Evolutionary conservation across 2,888 invertebrate species (phyloP), one percentile per base, ranked within the genome.

Genomic region (Oxycera nigricornis): DNA sequence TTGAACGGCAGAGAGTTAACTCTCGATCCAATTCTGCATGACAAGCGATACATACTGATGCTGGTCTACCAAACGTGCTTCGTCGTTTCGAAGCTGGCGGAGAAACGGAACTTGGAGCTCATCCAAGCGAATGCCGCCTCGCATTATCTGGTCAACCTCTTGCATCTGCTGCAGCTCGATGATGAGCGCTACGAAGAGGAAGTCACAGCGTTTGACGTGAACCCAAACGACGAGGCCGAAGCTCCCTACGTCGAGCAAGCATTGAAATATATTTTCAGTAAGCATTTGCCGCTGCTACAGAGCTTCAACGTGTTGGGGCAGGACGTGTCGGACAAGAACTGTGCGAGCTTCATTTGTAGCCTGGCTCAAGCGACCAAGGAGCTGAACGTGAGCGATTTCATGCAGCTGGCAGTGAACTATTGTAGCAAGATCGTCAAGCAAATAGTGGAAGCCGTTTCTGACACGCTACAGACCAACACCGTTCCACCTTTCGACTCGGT

Each of bases 201-300:
- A 14, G 61, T 55, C 14, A 22, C 59, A 6, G 9, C 24, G 3
- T 30, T 83, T 20, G 79, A 80, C 31, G 11, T 17, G 0, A 62
- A 79, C 4, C 74, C 83, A 17, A 76, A 78, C 9, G 82, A 83
- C 77, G 79, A 82, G 1, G 39, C 73, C 77, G 77, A 0, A 20
- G 6, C 52, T 24, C 73, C 74, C 20, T 79, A 81, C 55, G 75
- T 81, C 0, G 77, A 81, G 1, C 79, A 79, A 1, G 73, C 82
- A 1, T 26, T 85, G 2, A 82, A 82, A 76, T 85, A 84, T 67
- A 81, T 85, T n/a, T 85, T 81, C 46, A 80, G 79, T 35, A 80
- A 80, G 1, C 80, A 83, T 1, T 72, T 84, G 1, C 79, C 79
- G 22, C 79, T 81, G 41, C 73, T 84, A 65, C 79, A 80, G 39